phyloP scores from a whole-genome alignment of 2,888 invertebrate genomes.

The Diarsia dahlii region DNA sequence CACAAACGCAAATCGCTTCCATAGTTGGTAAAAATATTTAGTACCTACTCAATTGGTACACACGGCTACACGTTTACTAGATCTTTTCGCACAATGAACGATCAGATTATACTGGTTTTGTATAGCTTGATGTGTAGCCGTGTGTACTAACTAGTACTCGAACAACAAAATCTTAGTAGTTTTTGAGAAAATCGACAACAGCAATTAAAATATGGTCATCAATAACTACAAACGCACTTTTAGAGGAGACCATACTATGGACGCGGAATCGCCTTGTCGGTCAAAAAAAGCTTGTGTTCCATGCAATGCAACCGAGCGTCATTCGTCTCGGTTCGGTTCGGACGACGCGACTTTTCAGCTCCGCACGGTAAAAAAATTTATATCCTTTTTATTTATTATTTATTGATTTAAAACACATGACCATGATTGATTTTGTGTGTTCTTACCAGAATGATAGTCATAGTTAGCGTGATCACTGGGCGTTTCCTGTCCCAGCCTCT shows the following conservation, averaged over 20 bases:
- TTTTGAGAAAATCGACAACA: no score
- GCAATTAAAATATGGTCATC: background rate
- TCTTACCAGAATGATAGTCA: slow-evolving; percentile 81
- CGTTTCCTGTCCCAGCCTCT: slow-evolving; percentile 89
- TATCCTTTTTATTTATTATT: no score
- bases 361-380: background rate
- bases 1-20: no score
- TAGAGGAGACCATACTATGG: background rate
- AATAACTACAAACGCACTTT: background rate
- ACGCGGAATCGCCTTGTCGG: background rate
- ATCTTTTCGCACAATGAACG: no score
- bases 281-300: background rate
- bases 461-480: slow-evolving; percentile 88
- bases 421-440: background rate
- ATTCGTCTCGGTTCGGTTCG: background rate
- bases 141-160: no score
- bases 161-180: no score
- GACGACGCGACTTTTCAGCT: background rate
- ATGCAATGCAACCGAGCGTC: background rate
- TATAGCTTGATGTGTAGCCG: no score
- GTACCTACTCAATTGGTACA: no score
- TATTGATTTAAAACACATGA: no score
- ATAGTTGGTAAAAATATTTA: no score
- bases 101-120: no score
- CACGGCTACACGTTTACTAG: no score